Conservation (phyloP, 2,888 invertebrate species). For the Bedellia somnulentella region DNA sequence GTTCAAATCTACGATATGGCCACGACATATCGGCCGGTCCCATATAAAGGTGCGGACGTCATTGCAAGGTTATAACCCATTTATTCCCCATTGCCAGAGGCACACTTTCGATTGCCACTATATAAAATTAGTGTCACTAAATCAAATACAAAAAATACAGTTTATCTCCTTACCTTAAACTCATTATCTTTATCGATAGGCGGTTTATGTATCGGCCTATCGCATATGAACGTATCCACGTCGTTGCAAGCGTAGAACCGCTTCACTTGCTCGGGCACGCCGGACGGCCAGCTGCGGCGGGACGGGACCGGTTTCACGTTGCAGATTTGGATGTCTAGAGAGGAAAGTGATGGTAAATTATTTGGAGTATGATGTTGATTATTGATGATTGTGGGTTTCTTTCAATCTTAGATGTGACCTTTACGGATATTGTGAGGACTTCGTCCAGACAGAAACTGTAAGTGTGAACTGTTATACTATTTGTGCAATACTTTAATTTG, state of each 20-base stretch:
- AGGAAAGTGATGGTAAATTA: neutral
- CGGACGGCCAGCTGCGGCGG: constrained; percentile 61
- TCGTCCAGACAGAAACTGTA: too few relatives aligned
- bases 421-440: too few relatives aligned
- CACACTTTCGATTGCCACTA: too few relatives aligned
- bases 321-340: constrained; percentile 85
- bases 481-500: too few relatives aligned
- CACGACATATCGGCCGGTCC: constrained; percentile 85
- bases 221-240: constrained; percentile 87
- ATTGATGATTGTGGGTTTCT: too few relatives aligned
- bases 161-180: constrained; percentile 75
- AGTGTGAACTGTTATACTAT: too few relatives aligned
- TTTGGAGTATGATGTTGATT: too few relatives aligned
- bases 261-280: constrained; percentile 84
- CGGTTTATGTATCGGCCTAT: constrained; percentile 87
- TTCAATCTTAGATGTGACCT: too few relatives aligned
- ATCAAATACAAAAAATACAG: too few relatives aligned
- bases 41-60: constrained; percentile 89
- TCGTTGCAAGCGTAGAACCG: constrained; percentile 91
- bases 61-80: constrained; percentile 87
- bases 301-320: constrained; percentile 89
- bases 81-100: too few relatives aligned
- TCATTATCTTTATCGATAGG: constrained; percentile 92
- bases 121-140: too few relatives aligned
- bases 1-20: too few relatives aligned